Base-by-base conservation (phyloP, 2,888 invertebrate genomes). In the Schizaphis graminum region DNA sequence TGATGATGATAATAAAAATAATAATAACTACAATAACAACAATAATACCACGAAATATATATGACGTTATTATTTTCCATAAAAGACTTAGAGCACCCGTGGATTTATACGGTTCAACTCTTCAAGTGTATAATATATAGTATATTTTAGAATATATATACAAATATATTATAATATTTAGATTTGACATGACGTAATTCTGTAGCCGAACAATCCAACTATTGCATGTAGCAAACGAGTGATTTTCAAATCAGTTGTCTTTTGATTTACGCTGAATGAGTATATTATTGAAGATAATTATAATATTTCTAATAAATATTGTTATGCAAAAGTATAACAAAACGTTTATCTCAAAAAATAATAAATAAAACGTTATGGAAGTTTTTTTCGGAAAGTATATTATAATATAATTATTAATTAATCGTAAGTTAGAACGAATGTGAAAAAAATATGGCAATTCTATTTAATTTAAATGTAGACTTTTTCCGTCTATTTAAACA, bases 11-110 rank as follows among this genome's bases (percentile, higher is more conserved):
- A 21, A 77, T n/a, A 77, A 77, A 35, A 77, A 77, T 8, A 77
- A 77, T 35, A 77, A 77, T 21, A 77, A 77, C 21, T 35, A 44
- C 53, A 53, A 53, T 53, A 53, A 53, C 53, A 53, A 53, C 53
- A 67, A 67, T 41, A 86, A 86, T 28, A 47, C 26, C 41, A 47
- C 44, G 86, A 44, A 28, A 86, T 86, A n/a, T 85, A 77, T 77
- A 35, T 35, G n/a, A 35, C 53, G 24, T 88, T 24, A 53, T 88
- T 11, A 7, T 88, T 53, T 88, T n/a, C 53, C 26, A 24, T 88
- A 88, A 88, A 88, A 88, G 4, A 88, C 24, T 88, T 77, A 89
- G 57, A 89, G 24, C 41, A 57, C 57, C 28, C 57, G 57, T 28
- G 57, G 57, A 89, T 89, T 57, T 89, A 89, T 89, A 41, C 26